Evolutionary conservation across 2,113 vertebrate genomes (phyloP).

Genomic region (Bostrychus sinensis): DNA sequence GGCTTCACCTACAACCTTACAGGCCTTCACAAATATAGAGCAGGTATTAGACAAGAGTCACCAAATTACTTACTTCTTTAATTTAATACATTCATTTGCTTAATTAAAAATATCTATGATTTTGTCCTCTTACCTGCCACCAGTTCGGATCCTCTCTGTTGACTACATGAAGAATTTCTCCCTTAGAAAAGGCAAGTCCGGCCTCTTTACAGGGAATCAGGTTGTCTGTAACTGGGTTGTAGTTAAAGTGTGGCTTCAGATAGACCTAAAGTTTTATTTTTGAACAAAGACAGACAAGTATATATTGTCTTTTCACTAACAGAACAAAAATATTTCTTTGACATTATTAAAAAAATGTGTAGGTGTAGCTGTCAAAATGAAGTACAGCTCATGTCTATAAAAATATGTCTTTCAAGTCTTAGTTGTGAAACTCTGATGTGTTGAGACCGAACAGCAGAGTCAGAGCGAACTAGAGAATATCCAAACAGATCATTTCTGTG

Average conservation of each 20-base stretch:
- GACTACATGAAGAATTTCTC: slow-evolving; percentile 96
- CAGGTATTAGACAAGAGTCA: too few species aligned
- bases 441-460: too few species aligned
- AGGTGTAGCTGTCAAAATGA: too few species aligned
- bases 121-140: slow-evolving; percentile 90
- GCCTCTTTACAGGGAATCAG: slow-evolving; percentile 98
- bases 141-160: slow-evolving; percentile 97
- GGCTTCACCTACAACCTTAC: slow-evolving; percentile 88
- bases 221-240: slow-evolving; percentile 93
- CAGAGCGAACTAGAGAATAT: too few species aligned
- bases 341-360: too few species aligned
- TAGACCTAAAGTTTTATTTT: slow-evolving; percentile 81
- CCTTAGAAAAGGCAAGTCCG: slow-evolving; percentile 93
- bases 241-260: slow-evolving; percentile 97
- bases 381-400: too few species aligned
- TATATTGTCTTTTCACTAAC: neutral
- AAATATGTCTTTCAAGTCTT: too few species aligned
- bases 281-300: neutral
- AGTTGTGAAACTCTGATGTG: too few species aligned
- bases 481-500: neutral
- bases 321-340: too few species aligned
- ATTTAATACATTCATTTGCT: neutral
- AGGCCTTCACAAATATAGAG: slow-evolving; percentile 76
- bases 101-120: neutral
- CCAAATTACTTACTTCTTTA: too few species aligned